Percentiles rank a stretch among this genome's conserved stretches.
phyloP scores from a whole-genome alignment of 1,140 invertebrate genomes.

The Euwallacea similis region DNA sequence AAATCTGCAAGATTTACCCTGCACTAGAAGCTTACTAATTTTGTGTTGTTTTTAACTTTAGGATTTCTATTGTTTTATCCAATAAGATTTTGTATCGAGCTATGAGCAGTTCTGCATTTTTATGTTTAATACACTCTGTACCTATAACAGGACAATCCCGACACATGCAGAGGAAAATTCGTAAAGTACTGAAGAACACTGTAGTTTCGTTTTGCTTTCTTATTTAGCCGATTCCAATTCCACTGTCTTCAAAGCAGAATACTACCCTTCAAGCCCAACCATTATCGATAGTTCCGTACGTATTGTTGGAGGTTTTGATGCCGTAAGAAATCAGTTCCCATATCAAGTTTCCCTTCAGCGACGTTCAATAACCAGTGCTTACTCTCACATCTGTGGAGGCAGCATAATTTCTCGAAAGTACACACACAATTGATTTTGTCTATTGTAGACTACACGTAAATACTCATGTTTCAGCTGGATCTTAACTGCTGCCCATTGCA shows the following conservation, averaged over 20 bases:
- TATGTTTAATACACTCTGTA: too few relatives aligned
- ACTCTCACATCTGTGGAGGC: constrained; percentile 29
- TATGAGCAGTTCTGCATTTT: too few relatives aligned
- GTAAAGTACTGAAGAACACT: neutral
- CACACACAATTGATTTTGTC: neutral
- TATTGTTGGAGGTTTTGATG: constrained; percentile 37
- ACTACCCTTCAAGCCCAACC: neutral
- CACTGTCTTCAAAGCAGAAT: neutral
- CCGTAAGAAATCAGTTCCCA: constrained; percentile 40
- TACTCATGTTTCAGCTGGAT: constrained; percentile 10
- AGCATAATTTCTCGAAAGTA: constrained; percentile 23
- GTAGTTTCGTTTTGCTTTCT: neutral
- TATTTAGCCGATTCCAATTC: neutral
- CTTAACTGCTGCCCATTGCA: constrained; percentile 29
- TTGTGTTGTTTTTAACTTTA: too few relatives aligned
- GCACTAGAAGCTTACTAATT: too few relatives aligned
- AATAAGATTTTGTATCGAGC: neutral
- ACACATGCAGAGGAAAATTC: neutral
- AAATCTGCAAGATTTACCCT: neutral
- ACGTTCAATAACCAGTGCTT: constrained; percentile 5
- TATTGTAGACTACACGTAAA: constrained; percentile 1
- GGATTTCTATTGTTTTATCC: neutral
- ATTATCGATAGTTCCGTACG: constrained; percentile 5
- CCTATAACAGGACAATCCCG: too few relatives aligned
- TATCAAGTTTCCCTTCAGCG: constrained; percentile 40